phyloP scores from a whole-genome alignment of 2,797 vertebrate species.

The Lithobates pipiens region DNA sequence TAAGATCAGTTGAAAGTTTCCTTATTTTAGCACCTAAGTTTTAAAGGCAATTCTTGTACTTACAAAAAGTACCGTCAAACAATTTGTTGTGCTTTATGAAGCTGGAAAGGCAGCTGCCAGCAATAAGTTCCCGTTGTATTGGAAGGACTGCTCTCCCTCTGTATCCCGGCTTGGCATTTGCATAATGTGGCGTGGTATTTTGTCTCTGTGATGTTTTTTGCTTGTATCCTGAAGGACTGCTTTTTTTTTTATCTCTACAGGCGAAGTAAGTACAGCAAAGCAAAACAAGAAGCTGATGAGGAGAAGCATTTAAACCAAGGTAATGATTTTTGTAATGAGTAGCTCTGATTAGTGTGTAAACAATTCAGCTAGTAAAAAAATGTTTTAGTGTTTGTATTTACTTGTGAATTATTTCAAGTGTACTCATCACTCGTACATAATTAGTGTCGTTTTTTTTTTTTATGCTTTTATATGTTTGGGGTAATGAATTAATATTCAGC shows the following conservation, averaged over 20 bases:
- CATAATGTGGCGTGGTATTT: background rate
- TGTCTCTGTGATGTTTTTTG: background rate
- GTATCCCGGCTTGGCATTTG: background rate
- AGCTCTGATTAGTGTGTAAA: background rate
- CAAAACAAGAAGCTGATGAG: conserved; percentile 96
- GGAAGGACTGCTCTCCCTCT: background rate
- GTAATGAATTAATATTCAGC: background rate
- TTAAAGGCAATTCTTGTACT: too few species aligned
- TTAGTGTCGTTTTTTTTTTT: background rate
- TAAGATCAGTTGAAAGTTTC: too few species aligned
- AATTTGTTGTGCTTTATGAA: background rate
- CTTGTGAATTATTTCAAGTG: background rate
- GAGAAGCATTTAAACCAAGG: conserved; percentile 97
- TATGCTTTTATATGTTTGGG: background rate
- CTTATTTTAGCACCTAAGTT: too few species aligned
- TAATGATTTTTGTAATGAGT: conserved; percentile 68
- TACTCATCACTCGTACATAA: background rate
- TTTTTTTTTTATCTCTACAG: conserved; percentile 72
- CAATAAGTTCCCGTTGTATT: background rate
- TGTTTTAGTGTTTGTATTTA: background rate
- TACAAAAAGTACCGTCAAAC: background rate
- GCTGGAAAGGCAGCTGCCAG: background rate
- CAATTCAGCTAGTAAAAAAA: background rate
- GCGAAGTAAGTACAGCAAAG: conserved; percentile 97
- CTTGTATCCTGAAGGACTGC: conserved; percentile 4